Percentiles rank a stretch among this genome's conserved stretches.
phyloP scores from a whole-genome alignment of 2,797 vertebrate genomes.

The Cottoperca gobio region DNA sequence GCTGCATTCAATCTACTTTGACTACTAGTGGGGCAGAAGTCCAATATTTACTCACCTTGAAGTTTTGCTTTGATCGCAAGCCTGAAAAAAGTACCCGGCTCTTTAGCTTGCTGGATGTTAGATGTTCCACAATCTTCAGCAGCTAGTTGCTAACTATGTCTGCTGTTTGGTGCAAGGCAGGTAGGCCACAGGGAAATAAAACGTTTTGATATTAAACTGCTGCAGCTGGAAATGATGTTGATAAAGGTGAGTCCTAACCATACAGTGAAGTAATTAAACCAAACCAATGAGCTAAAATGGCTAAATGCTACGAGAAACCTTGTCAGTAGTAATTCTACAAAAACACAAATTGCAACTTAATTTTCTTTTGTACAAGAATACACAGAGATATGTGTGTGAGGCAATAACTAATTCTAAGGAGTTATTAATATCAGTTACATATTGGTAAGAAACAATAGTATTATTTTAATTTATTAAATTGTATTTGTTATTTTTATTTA shows the following conservation, averaged over 20 bases:
- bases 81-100: background rate
- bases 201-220: too few relatives aligned
- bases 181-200: too few relatives aligned
- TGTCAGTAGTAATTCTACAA: background rate
- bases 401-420: constrained; percentile 15
- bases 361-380: constrained; percentile 4
- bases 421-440: constrained; percentile 40
- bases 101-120: background rate
- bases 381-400: background rate
- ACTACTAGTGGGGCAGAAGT: too few relatives aligned
- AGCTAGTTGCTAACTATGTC: background rate
- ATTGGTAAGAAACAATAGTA: constrained; percentile 2
- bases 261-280: too few relatives aligned
- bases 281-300: too few relatives aligned
- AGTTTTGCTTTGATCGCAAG: background rate
- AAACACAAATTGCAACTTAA: background rate
- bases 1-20: too few relatives aligned
- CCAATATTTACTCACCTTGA: background rate
- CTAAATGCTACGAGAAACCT: background rate
- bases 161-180: background rate
- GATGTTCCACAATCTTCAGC: background rate
- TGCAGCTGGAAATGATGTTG: too few relatives aligned
- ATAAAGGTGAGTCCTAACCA: too few relatives aligned
- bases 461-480: constrained; percentile 11
- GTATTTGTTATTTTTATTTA: constrained; percentile 4